These are phyloP conservation scores for Himalopsyche tibetana DNA, from an alignment of 2,888 invertebrate genomes.

Conservation along the genomic window DNA sequence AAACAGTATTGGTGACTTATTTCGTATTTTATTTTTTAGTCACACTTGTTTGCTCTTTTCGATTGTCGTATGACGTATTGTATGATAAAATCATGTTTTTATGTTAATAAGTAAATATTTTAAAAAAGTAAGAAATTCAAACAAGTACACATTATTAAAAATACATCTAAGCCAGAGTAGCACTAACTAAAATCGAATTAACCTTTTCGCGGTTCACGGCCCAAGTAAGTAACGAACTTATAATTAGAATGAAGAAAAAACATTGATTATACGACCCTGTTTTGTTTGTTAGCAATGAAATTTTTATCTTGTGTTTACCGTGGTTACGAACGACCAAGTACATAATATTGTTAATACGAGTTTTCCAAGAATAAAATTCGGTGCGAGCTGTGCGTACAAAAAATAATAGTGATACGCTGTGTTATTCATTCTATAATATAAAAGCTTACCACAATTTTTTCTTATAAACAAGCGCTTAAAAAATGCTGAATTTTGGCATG, in stretches of 20 bases:
- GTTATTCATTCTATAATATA: neutral
- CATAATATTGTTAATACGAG: neutral
- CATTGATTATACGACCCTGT: conserved; percentile 20
- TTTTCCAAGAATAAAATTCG: neutral
- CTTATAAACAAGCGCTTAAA: neutral
- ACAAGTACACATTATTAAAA: no score
- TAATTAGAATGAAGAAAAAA: conserved; percentile 14
- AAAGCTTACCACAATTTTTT: neutral
- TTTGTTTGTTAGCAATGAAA: conserved; percentile 11
- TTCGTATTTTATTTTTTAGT: no score
- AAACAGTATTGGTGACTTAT: no score
- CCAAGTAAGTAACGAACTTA: neutral
- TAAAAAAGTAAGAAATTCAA: no score
- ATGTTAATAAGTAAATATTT: no score
- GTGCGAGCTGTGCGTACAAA: neutral
- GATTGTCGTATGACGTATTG: no score
- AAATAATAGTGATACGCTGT: neutral
- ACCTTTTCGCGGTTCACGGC: neutral
- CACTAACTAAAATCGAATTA: neutral
- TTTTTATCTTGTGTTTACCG: conserved; percentile 29
- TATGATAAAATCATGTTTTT: no score
- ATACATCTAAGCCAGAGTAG: neutral
- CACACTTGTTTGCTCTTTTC: no score
- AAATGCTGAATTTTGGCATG: neutral
- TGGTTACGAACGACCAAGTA: neutral